These are phyloP conservation scores for Crocuta crocuta DNA, from an alignment of 2,113 vertebrate species.

Conservation along the genomic window DNA sequence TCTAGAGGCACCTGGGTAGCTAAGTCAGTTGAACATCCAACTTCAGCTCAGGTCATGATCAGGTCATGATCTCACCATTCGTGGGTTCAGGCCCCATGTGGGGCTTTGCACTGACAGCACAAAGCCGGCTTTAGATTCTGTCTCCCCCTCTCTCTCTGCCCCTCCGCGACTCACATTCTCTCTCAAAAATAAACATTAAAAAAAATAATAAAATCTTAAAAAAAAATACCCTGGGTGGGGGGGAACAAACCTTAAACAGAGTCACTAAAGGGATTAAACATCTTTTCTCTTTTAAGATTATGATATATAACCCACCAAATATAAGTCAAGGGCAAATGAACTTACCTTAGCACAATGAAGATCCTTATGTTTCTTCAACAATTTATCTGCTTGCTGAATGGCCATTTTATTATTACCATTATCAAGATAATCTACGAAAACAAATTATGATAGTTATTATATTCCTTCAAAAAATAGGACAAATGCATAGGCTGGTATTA, in stretches of 20 bases:
- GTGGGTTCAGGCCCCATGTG: too few relatives aligned
- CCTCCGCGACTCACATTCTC: too few relatives aligned
- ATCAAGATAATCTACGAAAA: constrained; percentile 94
- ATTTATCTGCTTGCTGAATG: constrained; percentile 98
- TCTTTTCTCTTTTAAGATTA: background rate
- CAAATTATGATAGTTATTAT: background rate
- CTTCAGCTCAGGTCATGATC: too few relatives aligned
- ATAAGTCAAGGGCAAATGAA: background rate
- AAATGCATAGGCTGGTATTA: background rate
- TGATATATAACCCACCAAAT: background rate
- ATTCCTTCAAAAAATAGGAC: constrained; percentile 46
- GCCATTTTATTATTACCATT: constrained; percentile 99
- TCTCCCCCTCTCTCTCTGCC: too few relatives aligned
- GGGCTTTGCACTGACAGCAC: too few relatives aligned
- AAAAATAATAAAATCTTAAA: too few relatives aligned
- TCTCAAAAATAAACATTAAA: too few relatives aligned
- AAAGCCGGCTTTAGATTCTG: too few relatives aligned
- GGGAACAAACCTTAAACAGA: background rate
- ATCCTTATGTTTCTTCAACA: constrained; percentile 99
- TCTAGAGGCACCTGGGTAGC: too few relatives aligned
- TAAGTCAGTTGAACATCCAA: too few relatives aligned
- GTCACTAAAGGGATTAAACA: background rate
- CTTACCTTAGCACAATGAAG: constrained; percentile 98
- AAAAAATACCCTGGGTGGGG: too few relatives aligned
- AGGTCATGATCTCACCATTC: too few relatives aligned